Evolutionary conservation across 2,797 vertebrate species (phyloP), one percentile per base, ranked within the genome.

Genomic region (Gymnodraco acuticeps): DNA sequence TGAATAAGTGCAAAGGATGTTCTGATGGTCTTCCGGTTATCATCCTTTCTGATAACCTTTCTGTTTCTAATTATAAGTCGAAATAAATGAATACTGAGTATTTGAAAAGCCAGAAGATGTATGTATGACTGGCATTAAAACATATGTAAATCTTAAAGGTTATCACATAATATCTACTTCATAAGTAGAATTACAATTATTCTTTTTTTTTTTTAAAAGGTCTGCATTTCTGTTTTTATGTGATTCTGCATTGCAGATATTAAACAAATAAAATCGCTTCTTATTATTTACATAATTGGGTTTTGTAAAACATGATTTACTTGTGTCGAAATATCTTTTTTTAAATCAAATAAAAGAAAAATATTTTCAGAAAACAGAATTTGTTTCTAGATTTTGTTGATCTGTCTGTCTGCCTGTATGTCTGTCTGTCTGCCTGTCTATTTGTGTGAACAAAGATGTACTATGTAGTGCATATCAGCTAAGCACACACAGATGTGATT

Each of bases 61-160:
- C 27, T 80, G 9, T 71, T 73, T 78, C 64, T 72, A 47, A 48
- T 64, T 78, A 50, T 75, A 53, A 61, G 56, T 74, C 67, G 45
- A 83, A 73, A 78, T 20, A 77, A 89, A 86, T 91, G 70, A 96
- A 95, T 95, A 95, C 95, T 91, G 80, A 90, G 95, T 95, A 95
- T 95, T 95, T 89, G 41, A 74, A 78, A 88, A 63, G 75, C 77
- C 63, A 82, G 78, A 50, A 13, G 38, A 58, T 11, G 58, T 13
- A 27, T 19, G 31, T 72, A 52, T 31, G 17, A 79, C 78, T 87
- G 82, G 75, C 60, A 64, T 88, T 66, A 64, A 55, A 83, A 78
- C 60, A 16, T 64, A 70, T 80, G 89, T 94, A 93, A 95, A 96
- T 94, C 95, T 89, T 68, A 93, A 90, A 91, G 95, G 85, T 95